A percentile compares a stretch with the other conserved stretches of the same genome.
These are phyloP conservation scores for Carassius carassius DNA, from an alignment of 2,113 vertebrate species.

Conservation along the genomic window DNA sequence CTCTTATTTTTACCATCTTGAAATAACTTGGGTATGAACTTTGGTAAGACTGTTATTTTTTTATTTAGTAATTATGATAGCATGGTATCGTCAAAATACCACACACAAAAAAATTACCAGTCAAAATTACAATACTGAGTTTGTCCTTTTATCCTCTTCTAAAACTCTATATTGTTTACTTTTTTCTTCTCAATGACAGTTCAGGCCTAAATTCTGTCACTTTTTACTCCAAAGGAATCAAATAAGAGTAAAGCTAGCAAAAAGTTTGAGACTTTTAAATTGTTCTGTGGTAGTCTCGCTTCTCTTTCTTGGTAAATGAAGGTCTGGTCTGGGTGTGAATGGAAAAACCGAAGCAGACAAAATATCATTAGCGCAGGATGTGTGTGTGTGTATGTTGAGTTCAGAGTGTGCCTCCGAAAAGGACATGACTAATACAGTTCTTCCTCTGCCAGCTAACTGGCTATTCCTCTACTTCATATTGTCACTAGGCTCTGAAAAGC, in stretches of 20 bases:
- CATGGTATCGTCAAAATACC: background rate
- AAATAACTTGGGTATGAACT: background rate
- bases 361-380: conserved; percentile 63
- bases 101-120: background rate
- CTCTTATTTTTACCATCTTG: background rate
- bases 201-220: background rate
- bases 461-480: background rate
- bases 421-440: conserved; percentile 8
- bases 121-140: background rate
- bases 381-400: conserved; percentile 35
- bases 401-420: conserved; percentile 10
- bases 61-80: background rate
- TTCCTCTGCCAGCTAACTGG: background rate
- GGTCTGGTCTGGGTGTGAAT: conserved; percentile 38
- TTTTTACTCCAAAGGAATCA: background rate
- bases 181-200: background rate
- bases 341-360: conserved; percentile 56
- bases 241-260: background rate
- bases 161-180: background rate
- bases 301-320: background rate
- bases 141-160: background rate
- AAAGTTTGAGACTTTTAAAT: background rate
- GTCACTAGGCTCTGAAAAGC: background rate
- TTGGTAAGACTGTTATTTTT: background rate
- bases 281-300: background rate